phyloP scores from a whole-genome alignment of 2,797 vertebrate genomes.

The Benthosema pterotum region DNA sequence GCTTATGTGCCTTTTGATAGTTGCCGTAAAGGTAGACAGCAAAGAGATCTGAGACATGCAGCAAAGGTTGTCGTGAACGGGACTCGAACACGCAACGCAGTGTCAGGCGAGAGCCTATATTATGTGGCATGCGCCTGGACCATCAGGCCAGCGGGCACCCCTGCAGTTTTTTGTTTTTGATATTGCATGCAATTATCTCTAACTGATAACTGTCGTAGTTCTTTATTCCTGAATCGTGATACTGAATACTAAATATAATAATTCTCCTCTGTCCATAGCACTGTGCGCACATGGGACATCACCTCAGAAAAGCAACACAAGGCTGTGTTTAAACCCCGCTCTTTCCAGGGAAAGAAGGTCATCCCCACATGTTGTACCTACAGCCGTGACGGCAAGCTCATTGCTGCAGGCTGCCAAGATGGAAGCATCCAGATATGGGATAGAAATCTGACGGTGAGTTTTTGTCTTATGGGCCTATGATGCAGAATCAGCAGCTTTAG shows the following conservation, averaged over 20 bases:
- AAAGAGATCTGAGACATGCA: no score
- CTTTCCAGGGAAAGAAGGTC: conserved; percentile 92
- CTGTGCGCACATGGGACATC: conserved; percentile 94
- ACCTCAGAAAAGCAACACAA: conserved; percentile 94
- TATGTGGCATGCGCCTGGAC: no score
- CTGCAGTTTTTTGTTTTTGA: no score
- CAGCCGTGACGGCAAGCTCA: conserved; percentile 92
- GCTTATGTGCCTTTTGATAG: no score
- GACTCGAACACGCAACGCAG: no score
- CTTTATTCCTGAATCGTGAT: conserved; percentile 36
- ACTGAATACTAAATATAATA: conserved; percentile 13
- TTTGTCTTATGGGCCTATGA: no score
- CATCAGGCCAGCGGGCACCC: no score
- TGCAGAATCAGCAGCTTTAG: no score
- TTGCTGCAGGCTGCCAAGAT: conserved; percentile 94
- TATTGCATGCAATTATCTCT: neutral
- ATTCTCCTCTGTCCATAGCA: conserved; percentile 73
- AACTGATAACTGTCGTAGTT: conserved; percentile 27
- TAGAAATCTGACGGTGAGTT: conserved; percentile 92
- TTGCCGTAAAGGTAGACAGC: no score
- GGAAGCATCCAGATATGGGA: conserved; percentile 99
- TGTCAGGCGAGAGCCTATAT: no score
- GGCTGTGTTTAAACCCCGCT: conserved; percentile 92
- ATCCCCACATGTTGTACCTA: conserved; percentile 92
- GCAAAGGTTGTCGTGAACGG: no score